Conservation (phyloP, 2,888 invertebrate species). For the Laspeyria flexula region DNA sequence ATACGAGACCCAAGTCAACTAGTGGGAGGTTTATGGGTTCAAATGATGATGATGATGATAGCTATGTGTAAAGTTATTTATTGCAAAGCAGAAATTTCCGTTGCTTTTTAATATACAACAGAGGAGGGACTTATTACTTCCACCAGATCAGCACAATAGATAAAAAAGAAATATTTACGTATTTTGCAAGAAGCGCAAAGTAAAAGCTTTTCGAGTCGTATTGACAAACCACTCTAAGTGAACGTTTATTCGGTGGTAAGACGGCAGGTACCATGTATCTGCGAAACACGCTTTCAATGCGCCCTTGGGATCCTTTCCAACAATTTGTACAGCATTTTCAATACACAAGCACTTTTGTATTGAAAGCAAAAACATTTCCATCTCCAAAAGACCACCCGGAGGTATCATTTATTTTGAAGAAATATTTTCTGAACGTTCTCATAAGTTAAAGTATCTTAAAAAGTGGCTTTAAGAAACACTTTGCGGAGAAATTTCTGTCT, state of each 20-base stretch:
- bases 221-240: conserved; percentile 71
- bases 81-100: neutral
- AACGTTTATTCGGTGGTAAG: conserved; percentile 63
- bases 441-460: neutral
- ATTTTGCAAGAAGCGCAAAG: conserved; percentile 50
- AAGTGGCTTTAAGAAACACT: conserved; percentile 9
- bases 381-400: conserved; percentile 40
- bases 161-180: conserved; percentile 24
- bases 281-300: conserved; percentile 54
- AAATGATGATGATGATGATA: no score
- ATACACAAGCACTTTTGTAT: conserved; percentile 49
- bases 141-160: conserved; percentile 6
- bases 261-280: conserved; percentile 52
- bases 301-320: conserved; percentile 51
- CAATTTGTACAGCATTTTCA: conserved; percentile 51
- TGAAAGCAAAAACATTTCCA: conserved; percentile 50
- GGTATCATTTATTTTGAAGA: conserved; percentile 40
- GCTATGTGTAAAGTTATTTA: no score
- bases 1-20: neutral
- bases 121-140: conserved; percentile 19
- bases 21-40: no score
- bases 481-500: conserved; percentile 5
- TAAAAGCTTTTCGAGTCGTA: conserved; percentile 64
- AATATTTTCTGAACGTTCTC: conserved; percentile 13
- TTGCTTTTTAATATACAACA: no score